phyloP scores from a whole-genome alignment of 2,888 invertebrate species.

The Ochlodes sylvanus region DNA sequence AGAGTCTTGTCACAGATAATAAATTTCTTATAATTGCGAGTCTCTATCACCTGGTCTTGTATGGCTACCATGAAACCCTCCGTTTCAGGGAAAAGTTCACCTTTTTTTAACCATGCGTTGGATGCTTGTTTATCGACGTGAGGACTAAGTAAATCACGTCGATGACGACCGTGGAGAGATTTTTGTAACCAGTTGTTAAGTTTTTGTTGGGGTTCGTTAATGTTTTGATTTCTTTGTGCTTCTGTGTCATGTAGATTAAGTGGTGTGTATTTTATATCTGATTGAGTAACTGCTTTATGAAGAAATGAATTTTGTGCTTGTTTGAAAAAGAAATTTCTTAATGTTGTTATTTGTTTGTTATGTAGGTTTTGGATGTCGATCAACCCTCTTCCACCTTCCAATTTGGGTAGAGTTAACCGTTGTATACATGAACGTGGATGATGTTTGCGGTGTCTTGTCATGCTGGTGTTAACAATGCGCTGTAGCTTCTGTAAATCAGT shows the following conservation, averaged over 20 bases:
- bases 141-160: conserved; percentile 3
- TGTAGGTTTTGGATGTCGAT: conserved; percentile 34
- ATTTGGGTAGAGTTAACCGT: neutral
- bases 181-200: conserved; percentile 19
- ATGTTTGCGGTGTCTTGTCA: conserved; percentile 31
- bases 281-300: conserved; percentile 1
- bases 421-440: conserved; percentile 22
- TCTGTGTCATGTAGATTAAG: conserved; percentile 8
- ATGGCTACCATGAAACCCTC: conserved; percentile 38
- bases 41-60: conserved; percentile 32
- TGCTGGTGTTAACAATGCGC: conserved; percentile 6
- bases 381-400: conserved; percentile 35
- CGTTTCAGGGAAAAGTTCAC: conserved; percentile 39
- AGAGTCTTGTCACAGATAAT: neutral
- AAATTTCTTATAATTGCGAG: conserved; percentile 39
- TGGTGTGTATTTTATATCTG: conserved; percentile 6
- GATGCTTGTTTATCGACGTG: conserved; percentile 39
- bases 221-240: neutral
- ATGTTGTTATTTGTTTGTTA: conserved; percentile 37
- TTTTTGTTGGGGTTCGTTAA: conserved; percentile 6
- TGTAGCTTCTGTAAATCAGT: conserved; percentile 19
- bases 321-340: conserved; percentile 34
- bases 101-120: conserved; percentile 38
- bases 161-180: conserved; percentile 28
- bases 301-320: neutral